Conservation (phyloP, 2,113 vertebrate genomes). For the Blennius ocellaris region DNA sequence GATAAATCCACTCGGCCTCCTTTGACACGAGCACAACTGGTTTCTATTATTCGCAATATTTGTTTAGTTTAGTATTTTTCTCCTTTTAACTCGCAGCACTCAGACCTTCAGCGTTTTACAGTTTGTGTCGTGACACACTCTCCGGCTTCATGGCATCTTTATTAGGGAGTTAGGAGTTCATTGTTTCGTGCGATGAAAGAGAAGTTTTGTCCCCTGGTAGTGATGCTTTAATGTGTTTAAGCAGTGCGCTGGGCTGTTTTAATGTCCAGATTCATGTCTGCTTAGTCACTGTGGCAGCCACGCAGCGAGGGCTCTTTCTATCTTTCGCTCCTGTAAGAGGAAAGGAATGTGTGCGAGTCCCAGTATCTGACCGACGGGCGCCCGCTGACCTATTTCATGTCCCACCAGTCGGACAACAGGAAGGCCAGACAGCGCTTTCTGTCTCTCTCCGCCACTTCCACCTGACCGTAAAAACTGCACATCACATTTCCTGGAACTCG, state of each 20-base stretch:
- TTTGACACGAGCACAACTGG: background rate
- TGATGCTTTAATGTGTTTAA: background rate
- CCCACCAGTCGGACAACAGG: slow-evolving; percentile 70
- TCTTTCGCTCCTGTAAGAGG: slow-evolving; percentile 63
- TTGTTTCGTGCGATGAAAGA: background rate
- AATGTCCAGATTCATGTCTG: slow-evolving; percentile 30
- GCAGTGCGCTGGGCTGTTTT: slow-evolving; percentile 13
- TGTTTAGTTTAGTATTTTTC: no score
- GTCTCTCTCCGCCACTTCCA: slow-evolving; percentile 54
- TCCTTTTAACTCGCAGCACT: no score
- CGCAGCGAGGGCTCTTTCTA: slow-evolving; percentile 54
- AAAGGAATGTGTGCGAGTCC: slow-evolving; percentile 66
- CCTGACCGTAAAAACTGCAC: slow-evolving; percentile 65
- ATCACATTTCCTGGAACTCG: slow-evolving; percentile 64
- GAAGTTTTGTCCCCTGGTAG: background rate
- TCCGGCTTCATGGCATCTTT: background rate
- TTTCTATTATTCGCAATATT: no score
- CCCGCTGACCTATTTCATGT: slow-evolving; percentile 63
- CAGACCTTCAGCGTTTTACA: background rate
- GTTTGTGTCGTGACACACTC: background rate
- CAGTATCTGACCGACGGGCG: slow-evolving; percentile 46
- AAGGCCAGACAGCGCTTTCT: slow-evolving; percentile 61
- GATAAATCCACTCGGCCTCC: slow-evolving; percentile 3
- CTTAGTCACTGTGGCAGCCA: slow-evolving; percentile 60
- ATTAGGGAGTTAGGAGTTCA: background rate